phyloP scores from a whole-genome alignment of 2,797 vertebrate species.

The Cottoperca gobio region DNA sequence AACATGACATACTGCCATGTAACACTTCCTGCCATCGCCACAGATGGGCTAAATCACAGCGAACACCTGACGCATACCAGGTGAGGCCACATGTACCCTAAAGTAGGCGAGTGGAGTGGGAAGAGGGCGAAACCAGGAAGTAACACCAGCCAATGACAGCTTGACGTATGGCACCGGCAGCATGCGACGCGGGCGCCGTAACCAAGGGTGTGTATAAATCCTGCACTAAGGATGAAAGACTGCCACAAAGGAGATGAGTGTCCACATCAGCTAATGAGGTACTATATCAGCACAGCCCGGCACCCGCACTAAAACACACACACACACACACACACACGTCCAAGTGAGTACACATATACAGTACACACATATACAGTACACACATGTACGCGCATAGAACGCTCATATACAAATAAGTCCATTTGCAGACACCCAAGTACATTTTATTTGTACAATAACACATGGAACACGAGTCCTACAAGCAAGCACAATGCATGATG shows the following conservation, averaged over 20 bases:
- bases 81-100: constrained; percentile 48
- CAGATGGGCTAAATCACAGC: constrained; percentile 27
- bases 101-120: constrained; percentile 21
- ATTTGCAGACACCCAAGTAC: constrained; percentile 23
- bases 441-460: constrained; percentile 34
- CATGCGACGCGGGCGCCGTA: constrained; percentile 79
- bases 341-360: constrained; percentile 32
- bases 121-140: constrained; percentile 53
- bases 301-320: constrained; percentile 59
- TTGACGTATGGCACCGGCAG: constrained; percentile 82
- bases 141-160: constrained; percentile 68
- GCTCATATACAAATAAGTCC: constrained; percentile 54
- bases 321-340: constrained; percentile 57
- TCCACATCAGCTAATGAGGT: constrained; percentile 86
- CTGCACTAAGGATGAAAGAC: constrained; percentile 88
- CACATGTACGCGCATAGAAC: constrained; percentile 15
- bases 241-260: constrained; percentile 88
- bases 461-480: constrained; percentile 24
- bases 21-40: background rate
- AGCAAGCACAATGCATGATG: constrained; percentile 15
- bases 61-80: constrained; percentile 27
- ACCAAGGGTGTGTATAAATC: constrained; percentile 88
- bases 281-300: constrained; percentile 71
- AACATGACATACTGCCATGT: constrained; percentile 31
- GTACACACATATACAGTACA: constrained; percentile 45